Evolutionary conservation across 2,113 vertebrate genomes (phyloP).

Genomic region (Vulpes ferrilata): DNA sequence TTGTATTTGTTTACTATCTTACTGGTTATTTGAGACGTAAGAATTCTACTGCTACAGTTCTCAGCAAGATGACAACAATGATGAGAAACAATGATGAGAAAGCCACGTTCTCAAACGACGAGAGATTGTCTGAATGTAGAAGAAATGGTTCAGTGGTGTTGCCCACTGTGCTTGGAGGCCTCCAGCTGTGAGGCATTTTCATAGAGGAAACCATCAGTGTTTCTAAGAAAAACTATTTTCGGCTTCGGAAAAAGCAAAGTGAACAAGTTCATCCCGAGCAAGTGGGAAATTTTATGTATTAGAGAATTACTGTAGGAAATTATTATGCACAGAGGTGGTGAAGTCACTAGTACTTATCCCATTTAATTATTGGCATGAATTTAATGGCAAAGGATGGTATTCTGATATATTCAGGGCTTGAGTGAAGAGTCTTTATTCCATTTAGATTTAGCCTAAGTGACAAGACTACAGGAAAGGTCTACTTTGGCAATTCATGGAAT

Average conservation of each 20-base stretch:
- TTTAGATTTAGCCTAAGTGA: not conserved
- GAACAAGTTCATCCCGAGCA: not conserved
- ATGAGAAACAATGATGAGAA: slow-evolving; percentile 26
- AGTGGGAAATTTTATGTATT: not conserved
- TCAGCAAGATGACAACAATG: not conserved
- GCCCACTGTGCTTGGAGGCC: not conserved
- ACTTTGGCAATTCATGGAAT: not conserved
- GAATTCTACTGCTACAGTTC: slow-evolving; percentile 31
- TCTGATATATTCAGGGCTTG: slow-evolving; percentile 55
- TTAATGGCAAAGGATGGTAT: slow-evolving; percentile 1
- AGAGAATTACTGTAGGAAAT: not conserved
- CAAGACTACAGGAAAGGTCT: not conserved
- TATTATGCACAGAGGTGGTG: not conserved
- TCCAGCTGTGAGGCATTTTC: not conserved
- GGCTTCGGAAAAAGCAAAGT: not conserved
- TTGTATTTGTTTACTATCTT: slow-evolving; percentile 33
- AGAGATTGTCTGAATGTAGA: not conserved
- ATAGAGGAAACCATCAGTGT: not conserved
- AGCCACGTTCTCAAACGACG: not conserved
- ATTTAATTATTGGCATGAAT: slow-evolving; percentile 46
- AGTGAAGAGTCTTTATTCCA: not conserved
- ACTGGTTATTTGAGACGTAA: not conserved
- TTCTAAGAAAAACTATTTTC: not conserved
- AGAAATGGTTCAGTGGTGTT: not conserved
- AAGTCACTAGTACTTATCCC: slow-evolving; percentile 12